Evolutionary conservation across 2,113 vertebrate species (phyloP).

Genomic region (Etia nguti): DNA sequence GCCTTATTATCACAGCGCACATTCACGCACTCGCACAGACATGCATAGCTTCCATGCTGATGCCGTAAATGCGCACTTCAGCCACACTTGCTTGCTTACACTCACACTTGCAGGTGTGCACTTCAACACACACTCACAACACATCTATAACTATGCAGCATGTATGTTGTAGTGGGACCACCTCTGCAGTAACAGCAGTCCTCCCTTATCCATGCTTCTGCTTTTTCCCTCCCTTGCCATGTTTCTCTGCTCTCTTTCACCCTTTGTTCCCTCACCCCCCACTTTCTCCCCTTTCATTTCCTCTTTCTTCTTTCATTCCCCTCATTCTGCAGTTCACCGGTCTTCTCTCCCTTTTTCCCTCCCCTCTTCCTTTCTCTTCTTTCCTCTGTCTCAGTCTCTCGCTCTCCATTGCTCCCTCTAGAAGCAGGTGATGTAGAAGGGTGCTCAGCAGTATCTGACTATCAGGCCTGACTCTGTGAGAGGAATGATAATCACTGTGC

Average conservation of each 20-base stretch:
- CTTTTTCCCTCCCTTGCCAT: not conserved
- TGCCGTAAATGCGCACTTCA: slow-evolving; percentile 19
- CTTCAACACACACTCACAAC: not conserved
- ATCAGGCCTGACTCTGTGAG: slow-evolving; percentile 74
- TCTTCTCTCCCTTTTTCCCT: not conserved
- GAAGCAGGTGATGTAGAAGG: slow-evolving; percentile 72
- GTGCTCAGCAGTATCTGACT: slow-evolving; percentile 76
- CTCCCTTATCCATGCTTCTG: slow-evolving; percentile 22
- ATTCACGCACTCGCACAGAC: not conserved
- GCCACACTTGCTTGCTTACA: slow-evolving; percentile 18
- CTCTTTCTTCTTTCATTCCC: slow-evolving; percentile 1
- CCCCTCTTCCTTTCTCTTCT: not conserved
- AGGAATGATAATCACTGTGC: slow-evolving; percentile 75
- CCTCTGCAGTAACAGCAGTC: slow-evolving; percentile 63
- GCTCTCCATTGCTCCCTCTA: slow-evolving; percentile 50
- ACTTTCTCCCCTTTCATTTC: not conserved
- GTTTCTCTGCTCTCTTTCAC: slow-evolving; percentile 12
- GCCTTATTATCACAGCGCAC: slow-evolving; percentile 5
- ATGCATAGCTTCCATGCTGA: not conserved
- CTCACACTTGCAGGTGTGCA: not conserved
- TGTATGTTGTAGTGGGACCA: slow-evolving; percentile 61
- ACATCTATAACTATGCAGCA: slow-evolving; percentile 38
- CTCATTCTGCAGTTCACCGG: slow-evolving; percentile 13
- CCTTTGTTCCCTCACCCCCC: not conserved
- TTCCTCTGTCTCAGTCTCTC: slow-evolving; percentile 4